phyloP scores from a whole-genome alignment of 2,113 vertebrate species.

The Eudorcas thomsonii region DNA sequence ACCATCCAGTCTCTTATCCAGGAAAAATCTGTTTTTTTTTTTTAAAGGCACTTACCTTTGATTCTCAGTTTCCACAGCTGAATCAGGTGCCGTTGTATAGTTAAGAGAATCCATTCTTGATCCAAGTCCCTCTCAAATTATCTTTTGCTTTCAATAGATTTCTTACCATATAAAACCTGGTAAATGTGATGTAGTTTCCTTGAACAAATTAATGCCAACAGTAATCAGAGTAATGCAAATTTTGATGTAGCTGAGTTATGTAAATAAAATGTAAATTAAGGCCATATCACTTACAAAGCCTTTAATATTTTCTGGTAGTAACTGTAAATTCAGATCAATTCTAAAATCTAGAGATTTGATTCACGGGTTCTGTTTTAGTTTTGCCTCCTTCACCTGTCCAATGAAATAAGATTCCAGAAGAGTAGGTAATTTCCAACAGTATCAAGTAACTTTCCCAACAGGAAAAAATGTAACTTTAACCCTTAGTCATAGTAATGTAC shows the following conservation, averaged over 20 bases:
- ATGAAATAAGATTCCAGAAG: not conserved
- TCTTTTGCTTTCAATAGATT: not conserved
- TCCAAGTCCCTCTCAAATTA: not conserved
- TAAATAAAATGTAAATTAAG: not conserved
- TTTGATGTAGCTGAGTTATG: not conserved
- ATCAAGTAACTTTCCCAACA: not conserved
- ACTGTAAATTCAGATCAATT: not conserved
- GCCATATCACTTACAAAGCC: not conserved
- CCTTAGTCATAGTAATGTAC: not conserved
- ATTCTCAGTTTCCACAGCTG: not conserved
- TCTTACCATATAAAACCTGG: not conserved
- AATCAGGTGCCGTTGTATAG: not conserved
- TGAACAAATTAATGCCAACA: not conserved
- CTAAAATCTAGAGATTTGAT: not conserved
- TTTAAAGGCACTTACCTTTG: slow-evolving; percentile 53
- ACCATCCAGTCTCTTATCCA: not conserved
- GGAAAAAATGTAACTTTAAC: not conserved
- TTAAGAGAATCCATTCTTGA: not conserved
- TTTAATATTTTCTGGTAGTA: not conserved
- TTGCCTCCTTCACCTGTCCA: not conserved
- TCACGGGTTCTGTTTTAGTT: not conserved
- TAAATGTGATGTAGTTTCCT: not conserved
- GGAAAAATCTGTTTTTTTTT: not conserved
- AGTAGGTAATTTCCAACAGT: not conserved
- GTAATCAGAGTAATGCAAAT: not conserved